Conservation (phyloP, 2,113 vertebrate species). For the Microtus ochrogaster region DNA sequence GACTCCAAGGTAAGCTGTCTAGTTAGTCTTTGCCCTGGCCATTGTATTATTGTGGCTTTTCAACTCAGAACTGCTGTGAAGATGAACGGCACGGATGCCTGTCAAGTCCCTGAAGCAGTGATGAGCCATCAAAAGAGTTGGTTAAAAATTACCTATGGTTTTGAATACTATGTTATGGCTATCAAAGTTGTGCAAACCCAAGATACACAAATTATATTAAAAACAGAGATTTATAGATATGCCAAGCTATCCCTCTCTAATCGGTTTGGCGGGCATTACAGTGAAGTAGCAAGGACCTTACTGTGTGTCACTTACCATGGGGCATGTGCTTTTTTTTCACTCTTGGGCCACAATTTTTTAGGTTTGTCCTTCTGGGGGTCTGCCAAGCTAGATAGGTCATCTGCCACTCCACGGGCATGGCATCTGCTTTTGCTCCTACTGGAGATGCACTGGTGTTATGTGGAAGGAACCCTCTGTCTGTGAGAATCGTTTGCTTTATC, state of each 20-base stretch:
- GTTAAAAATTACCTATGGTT: not conserved
- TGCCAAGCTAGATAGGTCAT: not conserved
- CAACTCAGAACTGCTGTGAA: not conserved
- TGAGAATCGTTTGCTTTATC: not conserved
- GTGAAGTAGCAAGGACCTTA: not conserved
- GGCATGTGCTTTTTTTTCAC: fast-evolving
- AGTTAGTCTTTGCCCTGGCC: not conserved
- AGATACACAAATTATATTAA: not conserved
- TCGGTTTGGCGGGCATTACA: not conserved
- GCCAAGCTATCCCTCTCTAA: not conserved
- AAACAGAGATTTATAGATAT: not conserved
- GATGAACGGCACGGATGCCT: too few relatives aligned
- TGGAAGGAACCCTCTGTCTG: not conserved
- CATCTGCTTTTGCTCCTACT: not conserved
- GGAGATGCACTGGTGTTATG: too few relatives aligned
- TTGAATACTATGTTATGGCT: not conserved
- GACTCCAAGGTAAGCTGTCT: not conserved
- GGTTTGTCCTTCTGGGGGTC: not conserved
- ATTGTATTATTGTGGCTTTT: not conserved
- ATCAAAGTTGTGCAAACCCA: not conserved
- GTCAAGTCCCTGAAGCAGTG: not conserved
- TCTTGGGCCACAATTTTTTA: not conserved
- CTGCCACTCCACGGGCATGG: not conserved
- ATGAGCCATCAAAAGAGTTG: not conserved
- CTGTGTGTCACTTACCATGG: fast-evolving